These are phyloP conservation scores for Alloplasta piceator DNA, from an alignment of 2,888 invertebrate genomes.

Conservation along the genomic window DNA sequence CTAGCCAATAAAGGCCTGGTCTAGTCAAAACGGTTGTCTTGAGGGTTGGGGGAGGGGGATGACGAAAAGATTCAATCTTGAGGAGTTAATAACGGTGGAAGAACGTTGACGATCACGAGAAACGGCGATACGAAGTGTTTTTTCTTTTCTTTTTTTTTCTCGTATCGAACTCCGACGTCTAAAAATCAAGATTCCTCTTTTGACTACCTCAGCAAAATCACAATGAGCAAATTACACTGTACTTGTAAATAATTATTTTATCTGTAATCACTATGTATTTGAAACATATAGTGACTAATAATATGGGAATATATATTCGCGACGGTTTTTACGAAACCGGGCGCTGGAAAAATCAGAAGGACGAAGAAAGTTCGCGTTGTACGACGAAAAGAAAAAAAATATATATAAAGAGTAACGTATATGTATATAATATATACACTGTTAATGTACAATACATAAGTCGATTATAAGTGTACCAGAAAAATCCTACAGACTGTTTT, in stretches of 20 bases:
- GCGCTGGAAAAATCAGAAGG: slow-evolving; percentile 33
- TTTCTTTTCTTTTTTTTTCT: slow-evolving; percentile 19
- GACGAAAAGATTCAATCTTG: background rate
- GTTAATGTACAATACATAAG: slow-evolving; percentile 28
- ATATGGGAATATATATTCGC: slow-evolving; percentile 35
- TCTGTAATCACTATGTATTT: slow-evolving; percentile 62
- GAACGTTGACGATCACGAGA: slow-evolving; percentile 7
- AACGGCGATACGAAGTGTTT: background rate
- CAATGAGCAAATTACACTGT: slow-evolving; percentile 42
- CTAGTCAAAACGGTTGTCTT: slow-evolving; percentile 63
- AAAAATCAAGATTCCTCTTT: slow-evolving; percentile 54
- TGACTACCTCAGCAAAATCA: slow-evolving; percentile 57
- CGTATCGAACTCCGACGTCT: slow-evolving; percentile 7
- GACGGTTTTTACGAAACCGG: background rate
- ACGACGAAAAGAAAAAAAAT: slow-evolving; percentile 15
- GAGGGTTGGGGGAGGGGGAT: slow-evolving; percentile 15
- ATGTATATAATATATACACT: slow-evolving; percentile 26
- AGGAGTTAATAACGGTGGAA: background rate
- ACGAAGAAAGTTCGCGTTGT: slow-evolving; percentile 11
- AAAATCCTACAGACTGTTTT: slow-evolving; percentile 35
- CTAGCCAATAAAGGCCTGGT: slow-evolving; percentile 44
- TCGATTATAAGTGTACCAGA: background rate
- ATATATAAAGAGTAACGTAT: background rate
- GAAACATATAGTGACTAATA: slow-evolving; percentile 59
- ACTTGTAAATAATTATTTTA: slow-evolving; percentile 64